These are phyloP conservation scores for Sphaerophoria taeniata DNA, from an alignment of 2,888 invertebrate species.

Conservation along the genomic window DNA sequence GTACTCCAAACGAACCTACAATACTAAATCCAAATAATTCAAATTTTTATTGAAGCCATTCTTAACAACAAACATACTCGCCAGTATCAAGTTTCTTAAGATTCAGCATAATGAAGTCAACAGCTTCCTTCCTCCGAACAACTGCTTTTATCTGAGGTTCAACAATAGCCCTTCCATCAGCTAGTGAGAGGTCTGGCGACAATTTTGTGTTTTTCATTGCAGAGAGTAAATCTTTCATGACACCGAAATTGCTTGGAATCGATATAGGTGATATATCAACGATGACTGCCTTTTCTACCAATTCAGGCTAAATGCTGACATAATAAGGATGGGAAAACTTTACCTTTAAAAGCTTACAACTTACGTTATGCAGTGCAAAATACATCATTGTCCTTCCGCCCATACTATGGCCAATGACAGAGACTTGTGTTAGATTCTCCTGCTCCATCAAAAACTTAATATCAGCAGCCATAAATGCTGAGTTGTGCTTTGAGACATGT, in stretches of 20 bases:
- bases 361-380: slow-evolving; percentile 89
- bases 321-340: slow-evolving; percentile 12
- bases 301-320: slow-evolving; percentile 83
- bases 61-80: slow-evolving; percentile 76
- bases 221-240: slow-evolving; percentile 86
- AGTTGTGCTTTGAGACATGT: slow-evolving; percentile 89
- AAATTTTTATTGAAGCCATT: background rate
- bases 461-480: slow-evolving; percentile 90
- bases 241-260: slow-evolving; percentile 84
- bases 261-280: slow-evolving; percentile 89
- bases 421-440: slow-evolving; percentile 86
- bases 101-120: slow-evolving; percentile 94
- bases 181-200: slow-evolving; percentile 86
- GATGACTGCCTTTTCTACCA: slow-evolving; percentile 87
- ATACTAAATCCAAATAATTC: slow-evolving; percentile 48
- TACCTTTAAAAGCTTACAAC: slow-evolving; percentile 85
- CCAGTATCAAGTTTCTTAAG: slow-evolving; percentile 87
- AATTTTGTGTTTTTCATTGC: slow-evolving; percentile 87
- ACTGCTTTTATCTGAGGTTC: slow-evolving; percentile 86
- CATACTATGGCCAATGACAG: slow-evolving; percentile 96
- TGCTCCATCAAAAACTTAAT: slow-evolving; percentile 87
- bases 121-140: slow-evolving; percentile 84
- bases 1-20: slow-evolving; percentile 88
- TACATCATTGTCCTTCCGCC: slow-evolving; percentile 97
- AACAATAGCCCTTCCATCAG: slow-evolving; percentile 87